Percentiles rank a stretch among this genome's conserved stretches.
Conservation (phyloP, 35 echinoderm and acorn worm genomes). For the Patiria miniata region DNA sequence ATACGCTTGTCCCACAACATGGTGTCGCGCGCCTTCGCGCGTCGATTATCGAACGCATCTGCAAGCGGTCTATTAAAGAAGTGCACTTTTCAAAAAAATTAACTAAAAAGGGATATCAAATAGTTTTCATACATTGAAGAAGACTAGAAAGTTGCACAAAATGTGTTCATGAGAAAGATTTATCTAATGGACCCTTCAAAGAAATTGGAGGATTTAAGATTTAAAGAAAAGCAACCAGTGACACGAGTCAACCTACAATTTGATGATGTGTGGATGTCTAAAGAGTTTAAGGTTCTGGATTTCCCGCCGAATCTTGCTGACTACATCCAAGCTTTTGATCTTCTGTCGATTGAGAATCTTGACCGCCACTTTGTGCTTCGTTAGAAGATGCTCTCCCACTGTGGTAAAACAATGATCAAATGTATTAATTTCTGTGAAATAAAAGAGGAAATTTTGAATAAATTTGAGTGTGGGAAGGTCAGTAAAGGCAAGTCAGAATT, state of each 20-base stretch:
- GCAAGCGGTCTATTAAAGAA: no score
- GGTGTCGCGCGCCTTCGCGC: no score
- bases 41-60: no score
- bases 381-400: constrained; percentile 92
- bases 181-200: no score
- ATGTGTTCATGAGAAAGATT: no score
- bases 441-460: background rate
- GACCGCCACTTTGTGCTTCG: constrained; percentile 90
- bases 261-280: constrained; percentile 95
- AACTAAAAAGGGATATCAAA: no score
- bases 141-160: no score
- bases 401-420: constrained; percentile 18
- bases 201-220: no score
- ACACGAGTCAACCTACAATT: constrained; percentile 73
- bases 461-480: background rate
- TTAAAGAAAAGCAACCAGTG: no score
- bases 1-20: no score
- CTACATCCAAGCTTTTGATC: constrained; percentile 96
- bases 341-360: constrained; percentile 99
- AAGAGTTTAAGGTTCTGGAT: constrained; percentile 99
- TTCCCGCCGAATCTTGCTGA: constrained; percentile 95
- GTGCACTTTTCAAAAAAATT: no score
- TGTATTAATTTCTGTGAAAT: background rate
- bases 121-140: no score
- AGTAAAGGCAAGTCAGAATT: background rate